Percentiles rank a stretch among this genome's conserved stretches.
Conservation (phyloP, 2,888 invertebrate genomes). For the Erebia palarica region DNA sequence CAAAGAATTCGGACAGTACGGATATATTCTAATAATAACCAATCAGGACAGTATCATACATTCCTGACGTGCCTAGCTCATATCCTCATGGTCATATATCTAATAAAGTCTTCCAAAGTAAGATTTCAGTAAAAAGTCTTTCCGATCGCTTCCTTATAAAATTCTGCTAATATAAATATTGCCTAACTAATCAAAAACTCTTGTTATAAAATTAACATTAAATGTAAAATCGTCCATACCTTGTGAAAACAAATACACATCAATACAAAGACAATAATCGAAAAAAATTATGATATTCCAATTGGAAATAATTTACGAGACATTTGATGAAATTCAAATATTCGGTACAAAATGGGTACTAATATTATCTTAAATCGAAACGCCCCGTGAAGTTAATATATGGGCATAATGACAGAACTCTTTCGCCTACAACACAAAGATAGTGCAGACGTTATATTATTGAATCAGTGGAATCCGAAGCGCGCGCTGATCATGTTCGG, state of each 20-base stretch:
- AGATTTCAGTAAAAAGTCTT: no score
- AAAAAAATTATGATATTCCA: not conserved
- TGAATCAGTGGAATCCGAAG: constrained; percentile 65
- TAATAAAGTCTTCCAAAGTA: no score
- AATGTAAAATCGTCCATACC: not conserved
- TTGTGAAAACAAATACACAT: not conserved
- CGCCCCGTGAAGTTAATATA: constrained; percentile 71
- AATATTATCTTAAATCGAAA: constrained; percentile 52
- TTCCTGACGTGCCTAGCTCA: no score
- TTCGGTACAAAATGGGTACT: constrained; percentile 33
- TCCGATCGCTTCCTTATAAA: no score
- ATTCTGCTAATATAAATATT: no score
- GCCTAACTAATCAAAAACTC: no score
- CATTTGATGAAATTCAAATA: constrained; percentile 25
- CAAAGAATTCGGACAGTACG: no score
- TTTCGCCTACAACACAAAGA: constrained; percentile 60
- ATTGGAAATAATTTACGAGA: constrained; percentile 26
- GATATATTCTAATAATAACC: no score
- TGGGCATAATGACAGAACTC: constrained; percentile 68
- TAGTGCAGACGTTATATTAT: constrained; percentile 61
- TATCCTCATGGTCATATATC: no score
- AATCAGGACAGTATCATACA: no score
- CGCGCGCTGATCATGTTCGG: constrained; percentile 58
- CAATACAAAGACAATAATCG: constrained; percentile 5
- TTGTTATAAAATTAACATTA: not conserved